A percentile compares a stretch with the other conserved stretches of the same genome.
Evolutionary conservation across 2,888 invertebrate species (phyloP).

Genomic region (Phortica magna): DNA sequence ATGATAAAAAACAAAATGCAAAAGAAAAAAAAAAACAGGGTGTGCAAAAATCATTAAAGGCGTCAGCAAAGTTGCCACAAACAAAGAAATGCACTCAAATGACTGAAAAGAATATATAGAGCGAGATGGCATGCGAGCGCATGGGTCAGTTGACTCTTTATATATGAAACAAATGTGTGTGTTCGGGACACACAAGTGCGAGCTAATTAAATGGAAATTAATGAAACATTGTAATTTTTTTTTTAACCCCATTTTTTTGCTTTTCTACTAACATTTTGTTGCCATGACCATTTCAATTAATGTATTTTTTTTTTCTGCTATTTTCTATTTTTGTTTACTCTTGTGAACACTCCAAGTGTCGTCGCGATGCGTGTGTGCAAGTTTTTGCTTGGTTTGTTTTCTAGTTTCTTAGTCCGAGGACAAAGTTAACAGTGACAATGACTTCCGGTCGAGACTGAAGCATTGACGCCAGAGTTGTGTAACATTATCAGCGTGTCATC

Average conservation of each 20-base stretch:
- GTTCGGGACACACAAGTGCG: conserved; percentile 17
- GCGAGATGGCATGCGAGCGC: neutral
- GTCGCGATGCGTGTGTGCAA: neutral
- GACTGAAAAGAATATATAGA: neutral
- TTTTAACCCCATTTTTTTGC: neutral
- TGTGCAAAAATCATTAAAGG: conserved; percentile 57
- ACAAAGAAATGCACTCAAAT: conserved; percentile 14
- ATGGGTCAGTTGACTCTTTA: neutral
- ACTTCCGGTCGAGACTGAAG: conserved; percentile 18
- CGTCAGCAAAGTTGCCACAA: conserved; percentile 49
- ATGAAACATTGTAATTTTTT: conserved; percentile 46
- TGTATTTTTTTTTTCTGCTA: neutral
- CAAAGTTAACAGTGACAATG: neutral
- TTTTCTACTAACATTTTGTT: neutral
- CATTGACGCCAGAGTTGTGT: conserved; percentile 1
- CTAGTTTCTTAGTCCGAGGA: neutral
- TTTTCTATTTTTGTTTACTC: neutral
- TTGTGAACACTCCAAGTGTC: neutral
- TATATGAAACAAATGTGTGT: conserved; percentile 11
- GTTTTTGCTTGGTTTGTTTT: neutral
- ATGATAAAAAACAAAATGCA: neutral
- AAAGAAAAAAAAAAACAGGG: conserved; percentile 21
- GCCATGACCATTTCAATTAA: neutral
- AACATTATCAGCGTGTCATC: neutral
- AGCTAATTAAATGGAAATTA: conserved; percentile 62